Evolutionary conservation across 2,113 vertebrate species (phyloP).

Genomic region (Vulpes lagopus): DNA sequence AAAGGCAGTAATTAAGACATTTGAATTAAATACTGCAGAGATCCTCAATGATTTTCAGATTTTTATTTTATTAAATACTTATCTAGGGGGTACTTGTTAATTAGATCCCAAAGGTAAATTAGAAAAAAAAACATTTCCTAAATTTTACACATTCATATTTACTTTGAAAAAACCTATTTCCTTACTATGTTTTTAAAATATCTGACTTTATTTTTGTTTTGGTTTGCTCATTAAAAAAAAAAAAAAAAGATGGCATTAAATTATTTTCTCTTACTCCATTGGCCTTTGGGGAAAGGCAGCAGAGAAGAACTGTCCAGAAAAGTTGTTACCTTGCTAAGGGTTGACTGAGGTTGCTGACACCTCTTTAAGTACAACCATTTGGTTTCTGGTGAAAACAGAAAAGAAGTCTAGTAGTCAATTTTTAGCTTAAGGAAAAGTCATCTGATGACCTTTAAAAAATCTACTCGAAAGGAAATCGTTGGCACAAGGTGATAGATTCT

Average conservation of each 20-base stretch:
- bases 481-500: background rate
- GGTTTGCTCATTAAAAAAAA: background rate
- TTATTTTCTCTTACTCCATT: background rate
- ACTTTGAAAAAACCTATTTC: background rate
- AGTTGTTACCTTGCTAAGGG: background rate
- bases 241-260: background rate
- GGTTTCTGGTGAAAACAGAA: background rate
- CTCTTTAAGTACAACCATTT: background rate
- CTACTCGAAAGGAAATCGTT: background rate
- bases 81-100: background rate
- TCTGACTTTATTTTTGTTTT: background rate
- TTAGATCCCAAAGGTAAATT: background rate
- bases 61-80: background rate
- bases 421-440: background rate
- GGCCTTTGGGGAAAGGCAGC: background rate
- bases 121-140: background rate
- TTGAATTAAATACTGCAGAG: background rate
- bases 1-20: background rate
- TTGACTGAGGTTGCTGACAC: background rate
- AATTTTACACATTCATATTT: background rate
- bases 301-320: background rate
- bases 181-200: background rate
- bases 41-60: background rate
- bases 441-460: background rate
- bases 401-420: background rate